phyloP scores from a whole-genome alignment of 2,888 invertebrate genomes.

The Itoplectis maculator region DNA sequence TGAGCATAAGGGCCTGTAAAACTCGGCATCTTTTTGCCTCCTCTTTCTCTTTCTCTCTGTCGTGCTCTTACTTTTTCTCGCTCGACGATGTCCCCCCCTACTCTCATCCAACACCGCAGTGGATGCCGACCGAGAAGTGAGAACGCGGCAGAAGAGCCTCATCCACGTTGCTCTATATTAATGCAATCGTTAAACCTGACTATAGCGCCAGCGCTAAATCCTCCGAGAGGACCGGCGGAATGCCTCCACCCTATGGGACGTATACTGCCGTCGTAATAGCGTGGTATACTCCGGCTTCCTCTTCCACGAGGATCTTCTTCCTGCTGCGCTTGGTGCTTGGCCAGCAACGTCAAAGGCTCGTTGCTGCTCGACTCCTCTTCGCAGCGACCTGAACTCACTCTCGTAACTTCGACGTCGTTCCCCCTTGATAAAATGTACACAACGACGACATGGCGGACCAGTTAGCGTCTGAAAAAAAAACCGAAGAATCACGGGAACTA shows the following conservation, averaged over 20 bases:
- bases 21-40: background rate
- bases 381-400: conserved; percentile 33
- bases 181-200: conserved; percentile 74
- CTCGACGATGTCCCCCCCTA: conserved; percentile 24
- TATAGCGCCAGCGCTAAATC: conserved; percentile 70
- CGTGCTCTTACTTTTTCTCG: conserved; percentile 38
- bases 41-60: conserved; percentile 32
- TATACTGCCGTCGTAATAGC: conserved; percentile 35
- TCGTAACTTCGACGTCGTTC: conserved; percentile 48
- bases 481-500: conserved; percentile 22
- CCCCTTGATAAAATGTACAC: conserved; percentile 38
- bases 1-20: conserved; percentile 23
- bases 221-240: conserved; percentile 62
- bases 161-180: conserved; percentile 71
- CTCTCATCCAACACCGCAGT: background rate
- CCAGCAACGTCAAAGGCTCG: conserved; percentile 50
- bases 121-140: conserved; percentile 49
- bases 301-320: conserved; percentile 40
- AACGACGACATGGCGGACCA: conserved; percentile 26
- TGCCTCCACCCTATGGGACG: conserved; percentile 50
- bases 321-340: conserved; percentile 38
- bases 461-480: conserved; percentile 19
- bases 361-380: background rate
- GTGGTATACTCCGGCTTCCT: conserved; percentile 2
- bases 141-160: conserved; percentile 62